Conservation (phyloP, 2,797 vertebrate species). For the Pterois miles region DNA sequence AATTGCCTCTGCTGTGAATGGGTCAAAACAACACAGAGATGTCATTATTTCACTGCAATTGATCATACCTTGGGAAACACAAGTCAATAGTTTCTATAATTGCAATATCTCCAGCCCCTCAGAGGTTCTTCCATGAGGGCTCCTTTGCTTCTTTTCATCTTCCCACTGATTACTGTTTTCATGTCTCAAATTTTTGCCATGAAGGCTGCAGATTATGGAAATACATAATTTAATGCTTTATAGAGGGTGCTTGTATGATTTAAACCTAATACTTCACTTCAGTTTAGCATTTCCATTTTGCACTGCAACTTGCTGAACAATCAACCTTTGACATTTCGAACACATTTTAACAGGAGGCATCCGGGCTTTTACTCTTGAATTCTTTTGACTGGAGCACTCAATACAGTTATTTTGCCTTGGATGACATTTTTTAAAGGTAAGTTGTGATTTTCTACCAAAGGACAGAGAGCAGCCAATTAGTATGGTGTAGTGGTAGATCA, state of each 20-base stretch:
- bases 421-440: neutral
- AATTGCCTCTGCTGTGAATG: slow-evolving; percentile 86
- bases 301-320: neutral
- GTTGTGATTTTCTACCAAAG: neutral
- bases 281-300: slow-evolving; percentile 8
- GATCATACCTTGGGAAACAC: slow-evolving; percentile 87
- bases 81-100: slow-evolving; percentile 89
- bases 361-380: neutral
- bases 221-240: slow-evolving; percentile 10
- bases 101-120: slow-evolving; percentile 81
- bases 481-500: neutral
- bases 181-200: slow-evolving; percentile 49
- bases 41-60: slow-evolving; percentile 87
- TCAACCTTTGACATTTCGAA: slow-evolving; percentile 6
- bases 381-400: slow-evolving; percentile 15
- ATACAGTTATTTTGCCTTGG: neutral
- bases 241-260: neutral
- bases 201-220: slow-evolving; percentile 28
- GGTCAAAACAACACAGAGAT: slow-evolving; percentile 88
- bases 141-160: slow-evolving; percentile 58
- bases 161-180: slow-evolving; percentile 61
- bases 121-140: slow-evolving; percentile 63
- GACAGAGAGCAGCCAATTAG: neutral
- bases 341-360: neutral
- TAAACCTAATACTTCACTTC: slow-evolving; percentile 11